These are phyloP conservation scores for Chesias legatella DNA, from an alignment of 2,888 invertebrate genomes.

Conservation along the genomic window DNA sequence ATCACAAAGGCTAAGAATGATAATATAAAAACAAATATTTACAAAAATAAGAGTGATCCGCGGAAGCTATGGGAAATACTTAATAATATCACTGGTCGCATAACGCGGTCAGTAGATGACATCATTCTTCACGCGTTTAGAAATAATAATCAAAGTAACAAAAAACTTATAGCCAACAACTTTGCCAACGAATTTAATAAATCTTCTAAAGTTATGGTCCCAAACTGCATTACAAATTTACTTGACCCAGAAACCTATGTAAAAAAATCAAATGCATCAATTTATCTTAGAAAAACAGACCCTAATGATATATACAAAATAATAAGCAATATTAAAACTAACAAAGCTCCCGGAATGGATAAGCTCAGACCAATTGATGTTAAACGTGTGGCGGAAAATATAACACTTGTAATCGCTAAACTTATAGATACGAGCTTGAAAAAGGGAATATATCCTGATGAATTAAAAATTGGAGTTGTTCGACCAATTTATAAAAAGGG, in stretches of 20 bases:
- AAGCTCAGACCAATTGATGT: background rate
- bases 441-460: no score
- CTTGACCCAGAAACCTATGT: no score
- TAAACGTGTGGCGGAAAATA: background rate
- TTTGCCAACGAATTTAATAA: background rate
- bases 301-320: conserved; percentile 1
- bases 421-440: background rate
- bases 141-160: background rate
- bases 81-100: no score
- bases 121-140: background rate
- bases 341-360: background rate
- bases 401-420: background rate
- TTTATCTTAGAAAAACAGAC: background rate
- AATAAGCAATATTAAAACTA: background rate
- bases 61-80: no score
- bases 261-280: background rate
- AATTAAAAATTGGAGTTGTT: background rate
- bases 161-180: no score
- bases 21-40: no score
- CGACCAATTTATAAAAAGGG: background rate
- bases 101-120: no score
- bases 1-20: no score
- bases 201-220: background rate
- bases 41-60: no score
- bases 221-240: background rate